phyloP scores from a whole-genome alignment of 1,140 invertebrate species.

The Drosophila punjabiensis region DNA sequence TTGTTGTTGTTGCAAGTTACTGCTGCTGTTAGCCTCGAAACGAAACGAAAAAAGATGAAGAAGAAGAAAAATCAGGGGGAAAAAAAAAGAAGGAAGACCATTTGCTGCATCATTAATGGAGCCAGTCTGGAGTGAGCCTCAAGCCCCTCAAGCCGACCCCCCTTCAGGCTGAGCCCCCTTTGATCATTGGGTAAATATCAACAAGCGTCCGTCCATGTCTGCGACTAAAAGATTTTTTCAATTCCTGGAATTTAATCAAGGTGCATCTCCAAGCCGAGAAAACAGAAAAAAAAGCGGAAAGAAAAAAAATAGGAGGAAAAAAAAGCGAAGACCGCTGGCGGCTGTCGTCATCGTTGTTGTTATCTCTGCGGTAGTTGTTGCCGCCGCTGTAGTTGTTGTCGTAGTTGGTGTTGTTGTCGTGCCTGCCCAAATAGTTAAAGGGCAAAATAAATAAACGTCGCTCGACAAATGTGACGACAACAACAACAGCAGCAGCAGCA shows the following conservation, averaged over 20 bases:
- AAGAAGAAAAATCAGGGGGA: not conserved
- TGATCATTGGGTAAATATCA: conserved; percentile 57
- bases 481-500: not conserved
- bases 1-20: conserved; percentile 26
- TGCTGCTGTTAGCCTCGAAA: conserved; percentile 28
- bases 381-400: not conserved
- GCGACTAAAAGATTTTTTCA: conserved; percentile 60
- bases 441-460: conserved; percentile 74
- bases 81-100: conserved; percentile 24
- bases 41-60: not conserved
- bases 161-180: conserved; percentile 10
- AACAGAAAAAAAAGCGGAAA: conserved; percentile 23
- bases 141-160: not conserved
- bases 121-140: conserved; percentile 26
- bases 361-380: conserved; percentile 1
- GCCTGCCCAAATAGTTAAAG: conserved; percentile 76
- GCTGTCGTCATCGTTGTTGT: conserved; percentile 21
- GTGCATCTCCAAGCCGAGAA: conserved; percentile 61
- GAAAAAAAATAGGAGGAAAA: conserved; percentile 18
- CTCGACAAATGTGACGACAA: conserved; percentile 48
- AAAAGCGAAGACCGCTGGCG: conserved; percentile 42
- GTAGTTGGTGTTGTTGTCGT: conserved; percentile 14
- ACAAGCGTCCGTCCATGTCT: conserved; percentile 49
- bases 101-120: conserved; percentile 75
- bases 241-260: conserved; percentile 83